These are phyloP conservation scores for Brachionichthys hirsutus DNA, from an alignment of 2,113 vertebrate genomes.

Conservation along the genomic window DNA sequence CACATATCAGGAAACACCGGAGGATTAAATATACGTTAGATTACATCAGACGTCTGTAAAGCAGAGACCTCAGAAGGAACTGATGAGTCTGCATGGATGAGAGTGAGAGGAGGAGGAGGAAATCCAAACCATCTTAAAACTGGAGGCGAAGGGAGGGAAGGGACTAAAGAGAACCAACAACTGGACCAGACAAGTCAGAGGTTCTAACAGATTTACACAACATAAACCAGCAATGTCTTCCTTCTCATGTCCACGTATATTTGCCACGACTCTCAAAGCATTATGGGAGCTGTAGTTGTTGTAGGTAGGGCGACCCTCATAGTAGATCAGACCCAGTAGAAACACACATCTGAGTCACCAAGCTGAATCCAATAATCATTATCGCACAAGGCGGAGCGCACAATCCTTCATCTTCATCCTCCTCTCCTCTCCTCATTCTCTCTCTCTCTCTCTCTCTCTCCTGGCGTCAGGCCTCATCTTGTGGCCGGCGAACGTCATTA, in stretches of 20 bases:
- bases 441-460: neutral
- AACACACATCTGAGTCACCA: no score
- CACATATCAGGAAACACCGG: neutral
- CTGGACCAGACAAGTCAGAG: no score
- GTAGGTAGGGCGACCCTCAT: no score
- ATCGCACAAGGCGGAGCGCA: no score
- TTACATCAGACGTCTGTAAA: neutral
- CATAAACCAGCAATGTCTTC: no score
- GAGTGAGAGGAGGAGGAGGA: neutral
- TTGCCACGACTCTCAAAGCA: no score
- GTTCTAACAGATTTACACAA: no score
- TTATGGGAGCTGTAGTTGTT: no score
- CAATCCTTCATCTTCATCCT: no score
- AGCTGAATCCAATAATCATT: no score
- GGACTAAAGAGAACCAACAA: neutral
- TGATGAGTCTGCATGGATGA: neutral
- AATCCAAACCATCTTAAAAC: neutral
- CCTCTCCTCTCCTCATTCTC: neutral
- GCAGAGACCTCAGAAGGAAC: neutral
- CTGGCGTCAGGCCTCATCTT: conserved; percentile 60
- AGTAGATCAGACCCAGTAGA: no score
- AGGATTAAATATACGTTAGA: conserved; percentile 10
- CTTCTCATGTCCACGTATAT: no score
- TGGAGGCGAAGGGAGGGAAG: neutral
- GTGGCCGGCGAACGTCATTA: conserved; percentile 53